phyloP scores from a whole-genome alignment of 2,113 vertebrate species.

The Psammodynastes pulverulentus region DNA sequence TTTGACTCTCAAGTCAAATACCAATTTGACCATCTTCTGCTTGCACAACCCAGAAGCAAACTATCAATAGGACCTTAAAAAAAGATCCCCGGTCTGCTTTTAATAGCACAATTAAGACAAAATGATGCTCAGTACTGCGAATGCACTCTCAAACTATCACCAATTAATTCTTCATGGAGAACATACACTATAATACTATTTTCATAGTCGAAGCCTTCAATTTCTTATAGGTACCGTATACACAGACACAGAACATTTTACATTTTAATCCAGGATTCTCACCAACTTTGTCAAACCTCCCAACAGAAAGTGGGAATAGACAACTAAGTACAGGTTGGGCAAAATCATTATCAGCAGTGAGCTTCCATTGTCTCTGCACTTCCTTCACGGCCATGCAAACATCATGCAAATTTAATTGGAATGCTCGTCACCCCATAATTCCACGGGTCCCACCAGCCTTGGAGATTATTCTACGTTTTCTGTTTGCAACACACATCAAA shows the following conservation, averaged over 20 bases:
- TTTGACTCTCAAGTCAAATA: background rate
- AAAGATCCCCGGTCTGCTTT: background rate
- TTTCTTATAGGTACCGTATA: background rate
- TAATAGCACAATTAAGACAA: no score
- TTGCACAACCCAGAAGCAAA: background rate
- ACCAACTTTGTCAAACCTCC: background rate
- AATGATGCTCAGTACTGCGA: background rate
- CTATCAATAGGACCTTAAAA: background rate
- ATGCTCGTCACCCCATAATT: background rate
- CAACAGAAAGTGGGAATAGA: background rate
- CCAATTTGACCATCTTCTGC: background rate
- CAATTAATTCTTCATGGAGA: background rate
- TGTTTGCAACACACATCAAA: background rate
- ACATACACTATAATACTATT: background rate
- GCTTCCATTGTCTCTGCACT: background rate
- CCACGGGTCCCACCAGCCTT: background rate
- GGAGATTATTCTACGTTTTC: background rate
- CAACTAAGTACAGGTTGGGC: background rate
- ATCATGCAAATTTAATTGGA: background rate
- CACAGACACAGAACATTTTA: background rate
- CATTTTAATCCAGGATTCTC: background rate
- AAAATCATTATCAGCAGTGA: background rate
- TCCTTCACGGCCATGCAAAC: background rate
- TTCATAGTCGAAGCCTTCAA: background rate
- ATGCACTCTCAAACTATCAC: background rate